Evolutionary conservation across 2,888 invertebrate species (phyloP), one percentile per base, ranked within the genome.

Genomic region (Phengaris alcon): DNA sequence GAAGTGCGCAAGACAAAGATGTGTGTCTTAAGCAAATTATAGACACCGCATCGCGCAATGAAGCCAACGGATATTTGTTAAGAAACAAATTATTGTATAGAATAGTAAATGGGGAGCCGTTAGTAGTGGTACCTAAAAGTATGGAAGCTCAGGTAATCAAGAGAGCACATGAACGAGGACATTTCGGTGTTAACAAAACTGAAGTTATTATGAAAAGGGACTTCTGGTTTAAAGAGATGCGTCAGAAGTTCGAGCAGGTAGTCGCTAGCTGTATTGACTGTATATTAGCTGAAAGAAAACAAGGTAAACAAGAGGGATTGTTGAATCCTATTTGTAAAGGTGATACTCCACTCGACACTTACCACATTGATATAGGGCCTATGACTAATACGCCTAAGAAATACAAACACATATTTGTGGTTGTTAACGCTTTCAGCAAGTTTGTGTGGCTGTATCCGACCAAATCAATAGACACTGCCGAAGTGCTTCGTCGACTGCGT

Each of bases 401-500:
- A n/a, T 86, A 86, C 68, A 84, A 85, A 68, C 79, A 87, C 57
- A 83, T 89, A 0, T 80, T 88, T 0, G 84, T 84, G 0, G 78
- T 87, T 0, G 77, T 87, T 0, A 86, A 88, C 77, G 82, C 78
- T 0, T 87, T 86, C 68, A 85, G 85, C 0, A 88, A 87, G 74
- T 87, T 86, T 80, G 81, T 80, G 1, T 87, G 88, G 85, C 13
- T 87, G 0, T 87, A 82, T 74, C 85, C 86, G 1, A 81, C 81
- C 0, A 86, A 85, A 74, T 77, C 81, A 3, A 82, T 81, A 1
- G 77, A 82, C 0, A 77, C 82, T 3, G 79, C 78, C 35, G 86
- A 90, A 73, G 83, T 82, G 0, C 59, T 88, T 3, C 35, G 78
- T 6, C 84, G 83, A 75, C 68, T 86, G 3, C 74, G 77, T n/a